Conservation (phyloP, 2,113 vertebrate species). For the Hyaena hyaena region DNA sequence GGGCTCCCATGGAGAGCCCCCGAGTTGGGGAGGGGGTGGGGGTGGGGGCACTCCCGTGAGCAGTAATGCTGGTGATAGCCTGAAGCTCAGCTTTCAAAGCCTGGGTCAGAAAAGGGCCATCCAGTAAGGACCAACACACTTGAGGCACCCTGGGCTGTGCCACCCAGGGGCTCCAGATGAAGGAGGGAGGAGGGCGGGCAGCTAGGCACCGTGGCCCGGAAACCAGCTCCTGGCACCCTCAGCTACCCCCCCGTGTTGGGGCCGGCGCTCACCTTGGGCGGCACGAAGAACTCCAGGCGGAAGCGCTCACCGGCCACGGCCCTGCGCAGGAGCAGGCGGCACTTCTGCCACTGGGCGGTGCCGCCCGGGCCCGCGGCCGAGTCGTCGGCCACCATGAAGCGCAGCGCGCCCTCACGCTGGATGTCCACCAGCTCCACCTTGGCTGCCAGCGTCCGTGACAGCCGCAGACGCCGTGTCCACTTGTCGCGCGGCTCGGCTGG, state of each 20-base stretch:
- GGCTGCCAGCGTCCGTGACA: constrained; percentile 92
- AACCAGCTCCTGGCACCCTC: not conserved
- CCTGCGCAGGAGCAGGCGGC: constrained; percentile 94
- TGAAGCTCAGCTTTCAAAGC: not conserved
- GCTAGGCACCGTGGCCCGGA: rapidly evolving
- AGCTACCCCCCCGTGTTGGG: not conserved
- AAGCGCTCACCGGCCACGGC: constrained; percentile 93
- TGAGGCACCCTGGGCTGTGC: no score
- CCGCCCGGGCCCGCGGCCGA: constrained; percentile 93
- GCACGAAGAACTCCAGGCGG: constrained; percentile 97
- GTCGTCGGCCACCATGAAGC: constrained; percentile 98
- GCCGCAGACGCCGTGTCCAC: constrained; percentile 90
- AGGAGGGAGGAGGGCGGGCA: no score
- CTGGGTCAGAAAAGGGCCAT: not conserved
- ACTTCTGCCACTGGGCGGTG: constrained; percentile 96
- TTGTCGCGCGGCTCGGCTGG: constrained; percentile 79
- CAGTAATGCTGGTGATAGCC: no score
- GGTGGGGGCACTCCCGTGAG: not conserved
- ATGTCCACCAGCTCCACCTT: constrained; percentile 95
- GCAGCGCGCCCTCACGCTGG: constrained; percentile 95
- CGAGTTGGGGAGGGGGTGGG: rapidly evolving
- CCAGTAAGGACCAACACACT: not conserved
- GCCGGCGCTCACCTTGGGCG: constrained; percentile 92
- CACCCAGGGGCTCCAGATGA: not conserved
- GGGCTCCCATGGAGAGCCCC: not conserved